Conservation (phyloP, 2,797 vertebrate genomes). For the Scarus forsteni region DNA sequence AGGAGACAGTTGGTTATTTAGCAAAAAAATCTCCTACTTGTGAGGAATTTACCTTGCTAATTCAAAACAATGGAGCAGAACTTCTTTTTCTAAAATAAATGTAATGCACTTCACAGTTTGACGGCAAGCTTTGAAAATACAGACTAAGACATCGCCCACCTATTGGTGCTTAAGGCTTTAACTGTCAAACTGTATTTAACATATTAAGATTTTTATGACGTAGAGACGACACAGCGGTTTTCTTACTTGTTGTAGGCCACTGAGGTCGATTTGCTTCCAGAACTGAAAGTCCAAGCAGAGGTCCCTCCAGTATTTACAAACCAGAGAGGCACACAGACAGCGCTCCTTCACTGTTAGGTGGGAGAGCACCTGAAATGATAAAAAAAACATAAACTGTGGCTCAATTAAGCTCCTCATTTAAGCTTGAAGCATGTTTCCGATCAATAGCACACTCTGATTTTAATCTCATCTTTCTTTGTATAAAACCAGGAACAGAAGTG, state of each 20-base stretch:
- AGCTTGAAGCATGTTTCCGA: background rate
- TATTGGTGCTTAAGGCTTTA: no score
- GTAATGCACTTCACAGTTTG: no score
- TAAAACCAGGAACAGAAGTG: background rate
- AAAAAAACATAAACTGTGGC: background rate
- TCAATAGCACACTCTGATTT: background rate
- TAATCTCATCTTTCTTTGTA: background rate
- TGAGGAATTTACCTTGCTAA: no score
- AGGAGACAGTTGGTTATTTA: no score
- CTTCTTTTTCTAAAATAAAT: no score
- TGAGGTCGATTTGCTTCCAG: constrained; percentile 99
- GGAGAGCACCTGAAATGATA: constrained; percentile 91
- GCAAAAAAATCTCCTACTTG: no score
- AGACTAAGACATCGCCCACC: no score
- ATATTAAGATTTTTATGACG: background rate
- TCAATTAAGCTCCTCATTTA: background rate
- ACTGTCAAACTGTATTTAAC: no score
- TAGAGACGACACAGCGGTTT: background rate
- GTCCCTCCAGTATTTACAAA: constrained; percentile 98
- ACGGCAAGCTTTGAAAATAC: no score
- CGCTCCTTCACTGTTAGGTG: constrained; percentile 96
- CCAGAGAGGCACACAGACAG: constrained; percentile 95
- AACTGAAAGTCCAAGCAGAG: constrained; percentile 99
- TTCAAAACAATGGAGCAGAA: no score
- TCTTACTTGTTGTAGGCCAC: constrained; percentile 95